Conservation (phyloP, 2,797 vertebrate genomes). For the Graptemys geographica region DNA sequence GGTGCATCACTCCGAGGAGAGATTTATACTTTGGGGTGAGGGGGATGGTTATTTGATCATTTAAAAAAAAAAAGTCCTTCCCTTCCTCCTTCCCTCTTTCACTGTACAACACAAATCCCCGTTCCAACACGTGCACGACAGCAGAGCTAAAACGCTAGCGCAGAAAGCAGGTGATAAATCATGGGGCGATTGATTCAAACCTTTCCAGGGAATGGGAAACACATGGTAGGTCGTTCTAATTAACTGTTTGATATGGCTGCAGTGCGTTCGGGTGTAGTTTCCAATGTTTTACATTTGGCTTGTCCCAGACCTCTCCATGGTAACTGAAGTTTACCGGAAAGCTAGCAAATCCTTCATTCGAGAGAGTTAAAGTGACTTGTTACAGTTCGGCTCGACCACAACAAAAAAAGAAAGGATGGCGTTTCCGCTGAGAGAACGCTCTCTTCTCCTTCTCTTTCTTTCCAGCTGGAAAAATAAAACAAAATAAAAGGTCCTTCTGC, state of each 20-base stretch:
- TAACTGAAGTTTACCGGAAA: conserved; percentile 78
- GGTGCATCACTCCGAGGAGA: neutral
- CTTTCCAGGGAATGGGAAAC: conserved; percentile 80
- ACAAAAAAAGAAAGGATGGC: neutral
- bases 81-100: conserved; percentile 13
- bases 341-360: conserved; percentile 59
- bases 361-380: conserved; percentile 52
- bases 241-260: conserved; percentile 73
- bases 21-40: conserved; percentile 21
- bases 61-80: neutral
- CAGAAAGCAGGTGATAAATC: conserved; percentile 84
- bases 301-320: conserved; percentile 78
- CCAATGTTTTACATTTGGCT: conserved; percentile 75
- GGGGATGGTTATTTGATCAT: conserved; percentile 44
- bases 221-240: conserved; percentile 80
- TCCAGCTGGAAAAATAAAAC: conserved; percentile 51
- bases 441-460: conserved; percentile 16
- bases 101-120: conserved; percentile 40
- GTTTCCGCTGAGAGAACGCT: conserved; percentile 40
- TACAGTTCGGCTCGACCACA: conserved; percentile 43
- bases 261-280: conserved; percentile 64
- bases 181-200: conserved; percentile 74
- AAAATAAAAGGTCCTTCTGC: neutral
- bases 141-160: conserved; percentile 52
- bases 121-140: conserved; percentile 65